phyloP scores from a whole-genome alignment of 2,888 invertebrate genomes.

The Mesoligia furuncula region DNA sequence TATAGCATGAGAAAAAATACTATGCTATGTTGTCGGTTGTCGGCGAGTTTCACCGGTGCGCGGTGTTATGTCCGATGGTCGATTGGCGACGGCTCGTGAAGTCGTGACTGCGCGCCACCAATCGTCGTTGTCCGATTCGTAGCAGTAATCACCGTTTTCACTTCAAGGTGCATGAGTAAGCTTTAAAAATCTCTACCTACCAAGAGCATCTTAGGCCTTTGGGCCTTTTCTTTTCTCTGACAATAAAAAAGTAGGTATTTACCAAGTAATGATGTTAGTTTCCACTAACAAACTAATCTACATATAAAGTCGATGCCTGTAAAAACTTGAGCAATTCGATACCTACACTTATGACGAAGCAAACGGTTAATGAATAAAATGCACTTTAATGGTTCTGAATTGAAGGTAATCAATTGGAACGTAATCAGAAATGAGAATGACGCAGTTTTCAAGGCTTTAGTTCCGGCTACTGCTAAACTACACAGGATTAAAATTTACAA shows the following conservation, averaged over 20 bases:
- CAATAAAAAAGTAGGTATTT: neutral
- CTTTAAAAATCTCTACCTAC: slow-evolving; percentile 43
- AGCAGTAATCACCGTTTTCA: slow-evolving; percentile 76
- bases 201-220: neutral
- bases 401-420: slow-evolving; percentile 36
- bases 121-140: slow-evolving; percentile 69
- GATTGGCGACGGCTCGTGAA: slow-evolving; percentile 71
- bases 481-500: slow-evolving; percentile 28
- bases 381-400: slow-evolving; percentile 33
- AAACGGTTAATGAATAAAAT: slow-evolving; percentile 48
- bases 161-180: slow-evolving; percentile 71
- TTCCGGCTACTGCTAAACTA: slow-evolving; percentile 30
- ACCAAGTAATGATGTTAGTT: neutral
- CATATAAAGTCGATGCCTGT: neutral
- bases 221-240: neutral
- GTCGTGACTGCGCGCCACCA: slow-evolving; percentile 58
- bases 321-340: slow-evolving; percentile 21
- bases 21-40: slow-evolving; percentile 42
- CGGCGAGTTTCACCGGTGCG: slow-evolving; percentile 76
- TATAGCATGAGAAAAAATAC: too few species aligned
- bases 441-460: slow-evolving; percentile 35
- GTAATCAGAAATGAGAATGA: slow-evolving; percentile 41
- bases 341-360: slow-evolving; percentile 7
- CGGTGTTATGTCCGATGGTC: slow-evolving; percentile 71
- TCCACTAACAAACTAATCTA: neutral